Base-by-base conservation (phyloP, 2,113 vertebrate genomes). In the Poeciliopsis retropinna region DNA sequence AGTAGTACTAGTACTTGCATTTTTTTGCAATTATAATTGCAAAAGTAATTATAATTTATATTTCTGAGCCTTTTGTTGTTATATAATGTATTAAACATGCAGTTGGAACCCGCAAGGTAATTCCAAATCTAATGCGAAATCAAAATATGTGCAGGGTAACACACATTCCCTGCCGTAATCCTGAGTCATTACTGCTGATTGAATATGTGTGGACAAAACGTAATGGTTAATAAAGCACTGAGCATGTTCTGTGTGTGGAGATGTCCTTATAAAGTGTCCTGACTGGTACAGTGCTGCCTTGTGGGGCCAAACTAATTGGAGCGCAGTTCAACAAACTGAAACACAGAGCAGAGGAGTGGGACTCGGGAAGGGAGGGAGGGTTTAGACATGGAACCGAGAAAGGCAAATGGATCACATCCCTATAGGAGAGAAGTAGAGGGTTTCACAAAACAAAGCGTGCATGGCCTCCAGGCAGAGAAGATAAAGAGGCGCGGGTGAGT, bases 221-320 rank as follows among this genome's bases (percentile, higher is more conserved):
- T 15, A 27, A 27, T 22, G 28, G 41, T 30, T 5, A 62, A 27
- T 57, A 67, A 39, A 76, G 54, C 51, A 27, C 27, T 68, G 63
- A 69, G 22, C 29, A 17, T 80, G 64, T 34, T 19, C 44, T 19
- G 44, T 1, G 44, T 76, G 79, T 65, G 32, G 70, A 67, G 39
- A 75, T 88, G 85, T 78, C 76, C 73, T 88, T 70, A 77, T 89
- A 79, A 81, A 84, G 80, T 76, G 79, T 81, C 67, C 69, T 84
- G 68, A 34, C 47, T 85, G 73, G 76, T 82, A 66, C 82, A 76
- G 28, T 74, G 60, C 63, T 88, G 86, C 88, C 85, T 90, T 67
- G 78, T 84, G 84, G 85, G 82, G 64, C 63, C 75, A 64, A 73
- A 85, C 75, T 90, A 90, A 90, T 76, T 87, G 84, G 81, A 87